A percentile compares a stretch with the other conserved stretches of the same genome.
These are phyloP conservation scores for Bombyx mori DNA, from an alignment of 1,140 invertebrate genomes.

Conservation along the genomic window ASM3026992v2 NC_085111.1:3392501-3393000, in stretches of 20 bases:
- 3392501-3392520: neutral
- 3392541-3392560: constrained; percentile 25
- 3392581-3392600: constrained; percentile 45
- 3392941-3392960: constrained; percentile 54
- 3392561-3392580: constrained; percentile 21
- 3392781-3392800: too few species aligned
- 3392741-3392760: too few species aligned
- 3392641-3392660: constrained; percentile 6
- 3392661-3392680: neutral
- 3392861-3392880: too few species aligned
- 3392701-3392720: constrained; percentile 1
- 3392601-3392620: constrained; percentile 32
- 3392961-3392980: constrained; percentile 62
- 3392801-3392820: too few species aligned
- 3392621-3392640: constrained; percentile 47
- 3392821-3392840: too few species aligned
- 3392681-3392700: neutral
- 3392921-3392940: constrained; percentile 42
- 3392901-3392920: too few species aligned
- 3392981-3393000: constrained; percentile 65
- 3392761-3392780: too few species aligned
- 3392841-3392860: too few species aligned
- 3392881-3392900: too few species aligned
- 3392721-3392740: too few species aligned
- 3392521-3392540: constrained; percentile 25